Percentiles rank a stretch among this genome's conserved stretches.
phyloP scores from a whole-genome alignment of 2,113 vertebrate species.

The Anarrhichthys ocellatus region DNA sequence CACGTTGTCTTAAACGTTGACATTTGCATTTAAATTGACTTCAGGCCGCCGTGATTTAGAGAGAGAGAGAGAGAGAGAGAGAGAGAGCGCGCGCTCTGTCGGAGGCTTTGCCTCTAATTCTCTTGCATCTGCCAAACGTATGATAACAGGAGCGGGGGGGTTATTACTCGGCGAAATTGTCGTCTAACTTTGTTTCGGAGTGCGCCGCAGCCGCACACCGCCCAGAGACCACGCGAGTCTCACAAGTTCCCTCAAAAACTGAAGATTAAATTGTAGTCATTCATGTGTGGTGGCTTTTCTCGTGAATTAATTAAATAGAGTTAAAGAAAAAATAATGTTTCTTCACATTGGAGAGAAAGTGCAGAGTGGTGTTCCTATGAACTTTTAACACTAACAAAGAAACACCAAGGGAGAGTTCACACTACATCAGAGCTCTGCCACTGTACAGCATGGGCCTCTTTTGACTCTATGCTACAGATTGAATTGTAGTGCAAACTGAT shows the following conservation, averaged over 20 bases:
- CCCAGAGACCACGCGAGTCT: slow-evolving; percentile 24
- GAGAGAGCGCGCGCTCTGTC: slow-evolving; percentile 49
- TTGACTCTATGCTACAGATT: background rate
- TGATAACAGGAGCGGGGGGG: slow-evolving; percentile 55
- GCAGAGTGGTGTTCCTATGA: slow-evolving; percentile 14
- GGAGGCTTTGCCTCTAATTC: slow-evolving; percentile 65
- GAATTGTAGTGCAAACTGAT: slow-evolving; percentile 10
- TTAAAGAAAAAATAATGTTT: background rate
- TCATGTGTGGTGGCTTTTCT: slow-evolving; percentile 44
- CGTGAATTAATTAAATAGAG: slow-evolving; percentile 37
- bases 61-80: background rate
- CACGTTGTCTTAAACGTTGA: slow-evolving; percentile 65
- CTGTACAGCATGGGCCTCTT: background rate
- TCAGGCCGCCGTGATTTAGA: slow-evolving; percentile 54
- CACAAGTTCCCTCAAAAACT: slow-evolving; percentile 37
- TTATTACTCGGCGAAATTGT: slow-evolving; percentile 58
- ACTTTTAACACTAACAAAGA: background rate
- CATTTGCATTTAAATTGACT: slow-evolving; percentile 80
- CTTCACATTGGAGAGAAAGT: slow-evolving; percentile 26
- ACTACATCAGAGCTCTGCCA: background rate
- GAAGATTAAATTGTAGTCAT: slow-evolving; percentile 47
- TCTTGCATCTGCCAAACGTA: slow-evolving; percentile 52
- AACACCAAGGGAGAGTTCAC: too few species aligned
- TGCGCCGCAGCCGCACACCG: slow-evolving; percentile 24
- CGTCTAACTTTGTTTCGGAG: slow-evolving; percentile 52